A percentile compares a stretch with the other conserved stretches of the same genome.
phyloP scores from a whole-genome alignment of 1,140 invertebrate species.

The Littorina saxatilis region DNA sequence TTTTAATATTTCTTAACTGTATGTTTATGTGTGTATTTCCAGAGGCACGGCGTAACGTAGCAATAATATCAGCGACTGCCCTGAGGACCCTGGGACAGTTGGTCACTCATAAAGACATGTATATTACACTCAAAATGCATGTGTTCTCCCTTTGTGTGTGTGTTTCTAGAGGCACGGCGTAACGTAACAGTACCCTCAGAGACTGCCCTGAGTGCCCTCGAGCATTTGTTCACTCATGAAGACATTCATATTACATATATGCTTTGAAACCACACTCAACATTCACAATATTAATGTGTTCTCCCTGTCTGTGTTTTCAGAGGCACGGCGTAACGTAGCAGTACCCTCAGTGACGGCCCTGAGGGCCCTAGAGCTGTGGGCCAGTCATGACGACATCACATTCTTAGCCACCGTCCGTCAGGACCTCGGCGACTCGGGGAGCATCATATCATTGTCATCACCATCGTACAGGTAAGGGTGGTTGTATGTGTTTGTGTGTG shows the following conservation, averaged over 20 bases:
- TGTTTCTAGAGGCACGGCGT: neutral
- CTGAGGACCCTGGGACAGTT: neutral
- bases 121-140: too few relatives aligned
- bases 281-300: neutral
- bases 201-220: neutral
- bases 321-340: constrained; percentile 52
- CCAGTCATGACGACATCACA: constrained; percentile 62
- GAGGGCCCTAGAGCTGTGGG: constrained; percentile 55
- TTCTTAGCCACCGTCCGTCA: constrained; percentile 65
- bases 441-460: constrained; percentile 62
- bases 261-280: neutral
- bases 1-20: too few relatives aligned
- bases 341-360: constrained; percentile 48
- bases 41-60: neutral
- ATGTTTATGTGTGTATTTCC: too few relatives aligned
- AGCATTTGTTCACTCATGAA: too few relatives aligned
- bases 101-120: too few relatives aligned
- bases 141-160: too few relatives aligned
- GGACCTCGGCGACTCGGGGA: constrained; percentile 63
- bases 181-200: too few relatives aligned
- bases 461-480: constrained; percentile 57
- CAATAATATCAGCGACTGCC: neutral
- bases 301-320: constrained; percentile 27
- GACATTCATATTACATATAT: neutral
- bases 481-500: too few relatives aligned